Conservation (phyloP, 2,888 invertebrate genomes). For the Steinernema carpocapsae region DNA sequence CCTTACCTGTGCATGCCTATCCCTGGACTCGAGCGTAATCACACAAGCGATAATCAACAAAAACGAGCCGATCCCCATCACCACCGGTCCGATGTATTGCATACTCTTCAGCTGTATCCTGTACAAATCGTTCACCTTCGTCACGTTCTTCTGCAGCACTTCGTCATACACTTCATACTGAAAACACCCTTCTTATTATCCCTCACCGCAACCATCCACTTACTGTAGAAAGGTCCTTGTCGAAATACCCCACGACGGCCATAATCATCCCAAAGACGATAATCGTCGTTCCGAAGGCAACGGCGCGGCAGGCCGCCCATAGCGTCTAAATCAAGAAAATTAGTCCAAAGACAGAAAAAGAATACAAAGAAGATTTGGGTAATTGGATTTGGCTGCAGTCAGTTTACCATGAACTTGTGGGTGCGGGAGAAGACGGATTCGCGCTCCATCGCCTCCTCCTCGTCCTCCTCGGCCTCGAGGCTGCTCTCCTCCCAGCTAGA, state of each 20-base stretch:
- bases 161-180: slow-evolving; percentile 41
- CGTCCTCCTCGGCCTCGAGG: neutral
- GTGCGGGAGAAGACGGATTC: neutral
- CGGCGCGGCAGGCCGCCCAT: slow-evolving; percentile 91
- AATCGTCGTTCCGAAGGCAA: slow-evolving; percentile 83
- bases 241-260: slow-evolving; percentile 81
- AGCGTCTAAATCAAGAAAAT: slow-evolving; percentile 71
- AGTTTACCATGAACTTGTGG: slow-evolving; percentile 6
- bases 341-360: neutral
- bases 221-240: slow-evolving; percentile 60
- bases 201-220: neutral
- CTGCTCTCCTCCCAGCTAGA: neutral
- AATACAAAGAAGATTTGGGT: neutral
- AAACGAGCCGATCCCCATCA: slow-evolving; percentile 92
- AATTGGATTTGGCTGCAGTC: neutral
- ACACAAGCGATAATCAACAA: slow-evolving; percentile 95
- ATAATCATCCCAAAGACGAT: slow-evolving; percentile 88
- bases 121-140: slow-evolving; percentile 40
- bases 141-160: slow-evolving; percentile 40
- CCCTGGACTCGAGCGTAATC: slow-evolving; percentile 96
- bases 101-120: slow-evolving; percentile 59
- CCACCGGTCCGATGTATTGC: slow-evolving; percentile 88
- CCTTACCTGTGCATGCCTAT: slow-evolving; percentile 78
- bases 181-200: neutral
- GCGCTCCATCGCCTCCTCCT: neutral